phyloP scores from a whole-genome alignment of 2,888 invertebrate species.

The Drosophila anomelani region DNA sequence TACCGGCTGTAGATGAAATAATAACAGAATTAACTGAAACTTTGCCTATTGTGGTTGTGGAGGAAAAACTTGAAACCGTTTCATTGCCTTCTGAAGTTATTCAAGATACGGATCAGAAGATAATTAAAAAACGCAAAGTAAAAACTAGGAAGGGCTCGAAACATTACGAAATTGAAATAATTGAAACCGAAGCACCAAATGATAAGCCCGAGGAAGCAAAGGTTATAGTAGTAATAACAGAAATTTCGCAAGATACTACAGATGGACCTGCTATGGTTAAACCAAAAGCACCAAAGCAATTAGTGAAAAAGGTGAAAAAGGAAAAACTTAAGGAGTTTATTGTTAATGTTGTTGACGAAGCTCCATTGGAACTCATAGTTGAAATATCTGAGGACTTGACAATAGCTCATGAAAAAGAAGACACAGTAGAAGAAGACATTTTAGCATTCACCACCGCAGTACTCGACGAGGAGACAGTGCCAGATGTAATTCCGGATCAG shows the following conservation, averaged over 20 bases:
- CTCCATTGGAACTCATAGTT: conserved; percentile 57
- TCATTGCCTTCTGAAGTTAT: conserved; percentile 63
- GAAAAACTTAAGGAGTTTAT: conserved; percentile 80
- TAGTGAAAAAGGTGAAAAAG: conserved; percentile 69
- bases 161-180: conserved; percentile 85
- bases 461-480: conserved; percentile 81
- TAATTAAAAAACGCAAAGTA: conserved; percentile 84
- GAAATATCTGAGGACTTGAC: conserved; percentile 58
- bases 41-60: conserved; percentile 54
- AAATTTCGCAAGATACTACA: conserved; percentile 73
- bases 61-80: conserved; percentile 36
- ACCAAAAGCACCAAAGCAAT: conserved; percentile 74
- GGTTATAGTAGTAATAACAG: conserved; percentile 82
- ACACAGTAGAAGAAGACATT: conserved; percentile 47
- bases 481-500: conserved; percentile 85
- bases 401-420: conserved; percentile 25
- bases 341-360: conserved; percentile 77
- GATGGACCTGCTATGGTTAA: conserved; percentile 66
- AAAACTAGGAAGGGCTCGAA: conserved; percentile 85
- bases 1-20: conserved; percentile 54
- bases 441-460: conserved; percentile 69
- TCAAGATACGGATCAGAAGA: conserved; percentile 72
- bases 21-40: conserved; percentile 57
- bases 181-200: conserved; percentile 82
- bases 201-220: conserved; percentile 83